Base-by-base conservation (phyloP, 2,113 vertebrate genomes). In the Numida meleagris region DNA sequence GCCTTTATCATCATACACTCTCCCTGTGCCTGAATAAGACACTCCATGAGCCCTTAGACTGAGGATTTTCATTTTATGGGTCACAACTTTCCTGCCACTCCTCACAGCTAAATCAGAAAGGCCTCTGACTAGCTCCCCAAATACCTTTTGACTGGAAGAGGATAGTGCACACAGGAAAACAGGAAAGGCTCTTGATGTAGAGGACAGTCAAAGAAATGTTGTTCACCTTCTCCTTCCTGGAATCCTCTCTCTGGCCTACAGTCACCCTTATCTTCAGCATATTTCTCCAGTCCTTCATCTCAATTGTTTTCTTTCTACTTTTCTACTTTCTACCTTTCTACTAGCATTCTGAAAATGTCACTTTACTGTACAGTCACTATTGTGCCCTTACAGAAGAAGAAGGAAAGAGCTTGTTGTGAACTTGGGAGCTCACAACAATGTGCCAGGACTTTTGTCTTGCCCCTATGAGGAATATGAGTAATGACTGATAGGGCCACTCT, bases 381-480 rank as follows among this genome's bases (percentile, higher is more conserved):
- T 31, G 38, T 65, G 50, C 31, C 19, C 42, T 82, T 33, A 59
- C 6, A 68, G 58, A 29, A 79, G 58, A 83, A 68, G 62, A 62
- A 90, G 57, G 14, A 72, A 81, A 89, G 42, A 33, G 53, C 31
- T 57, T 57, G 29, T 55, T 31, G 29, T 33, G 31, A 57, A 15
- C 67, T 66, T 79, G 45, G 25, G 31, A 82, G 18, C n/a, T 82
- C 3, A 2, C 24, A 85, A 55, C 0, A 3, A 9, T 17, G 7
- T 73, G 45, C 59, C 50, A 58, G 63, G 45, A 53, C 38, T 81
- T 84, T 48, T 72, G 51, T 48, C 58, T 57, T 76, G 74, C 33
- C 25, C 12, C 11, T 45, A 6, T 23, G 10, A 72, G 23, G 31
- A 84, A 38, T 0, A 0, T 20, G 34, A 19, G 10, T 36, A 48